Evolutionary conservation across 2,888 invertebrate genomes (phyloP).

Genomic region (Eledona agricola): DNA sequence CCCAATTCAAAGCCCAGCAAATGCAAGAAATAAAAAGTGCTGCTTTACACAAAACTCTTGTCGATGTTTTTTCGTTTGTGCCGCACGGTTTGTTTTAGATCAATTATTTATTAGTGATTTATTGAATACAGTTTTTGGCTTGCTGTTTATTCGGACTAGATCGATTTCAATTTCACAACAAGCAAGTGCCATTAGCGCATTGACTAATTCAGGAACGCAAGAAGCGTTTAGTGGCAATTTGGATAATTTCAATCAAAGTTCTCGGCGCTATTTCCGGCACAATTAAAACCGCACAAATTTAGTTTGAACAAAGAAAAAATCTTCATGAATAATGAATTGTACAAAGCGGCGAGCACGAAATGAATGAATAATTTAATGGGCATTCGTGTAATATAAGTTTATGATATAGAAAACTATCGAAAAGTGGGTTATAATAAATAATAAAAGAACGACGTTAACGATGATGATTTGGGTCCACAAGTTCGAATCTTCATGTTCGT

Average conservation of each 20-base stretch:
- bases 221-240: constrained; percentile 6
- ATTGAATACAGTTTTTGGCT: no score
- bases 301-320: constrained; percentile 1
- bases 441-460: constrained; percentile 21
- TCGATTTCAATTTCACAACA: constrained; percentile 8
- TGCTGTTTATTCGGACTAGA: constrained; percentile 3
- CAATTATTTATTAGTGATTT: background rate
- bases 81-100: background rate
- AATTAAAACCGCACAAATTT: constrained; percentile 1
- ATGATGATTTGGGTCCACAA: constrained; percentile 23
- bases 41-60: background rate
- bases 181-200: constrained; percentile 8
- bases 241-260: background rate
- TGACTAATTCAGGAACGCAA: constrained; percentile 9
- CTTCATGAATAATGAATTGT: constrained; percentile 18
- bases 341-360: constrained; percentile 20
- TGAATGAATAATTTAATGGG: constrained; percentile 25
- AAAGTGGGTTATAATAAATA: constrained; percentile 30
- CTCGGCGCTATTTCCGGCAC: no score
- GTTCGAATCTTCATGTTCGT: constrained; percentile 4
- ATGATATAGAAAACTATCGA: constrained; percentile 21
- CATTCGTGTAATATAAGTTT: constrained; percentile 29
- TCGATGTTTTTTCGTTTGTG: background rate
- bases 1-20: no score
- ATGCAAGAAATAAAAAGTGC: no score